Percentiles rank a stretch among this genome's conserved stretches.
Conservation (phyloP, 2,797 vertebrate genomes). For the Selene dorsalis region DNA sequence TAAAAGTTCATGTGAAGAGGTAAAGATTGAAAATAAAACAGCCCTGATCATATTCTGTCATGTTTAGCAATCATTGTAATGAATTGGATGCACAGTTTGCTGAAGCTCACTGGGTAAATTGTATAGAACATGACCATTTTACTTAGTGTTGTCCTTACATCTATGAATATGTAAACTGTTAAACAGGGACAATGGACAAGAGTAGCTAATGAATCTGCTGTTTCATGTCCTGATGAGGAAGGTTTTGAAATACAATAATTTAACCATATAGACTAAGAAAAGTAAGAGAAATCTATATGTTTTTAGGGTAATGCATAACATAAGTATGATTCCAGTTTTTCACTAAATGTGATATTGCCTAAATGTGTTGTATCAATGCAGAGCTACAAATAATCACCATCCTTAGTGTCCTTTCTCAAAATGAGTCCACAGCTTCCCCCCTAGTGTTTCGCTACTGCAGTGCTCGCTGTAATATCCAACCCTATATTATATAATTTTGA, state of each 20-base stretch:
- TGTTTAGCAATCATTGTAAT: slow-evolving; percentile 15
- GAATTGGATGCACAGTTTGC: not conserved
- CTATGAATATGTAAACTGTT: slow-evolving; percentile 15
- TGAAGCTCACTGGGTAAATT: not conserved
- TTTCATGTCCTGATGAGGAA: slow-evolving; percentile 6
- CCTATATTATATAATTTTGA: not conserved
- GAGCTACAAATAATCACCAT: not conserved
- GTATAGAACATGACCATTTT: not conserved
- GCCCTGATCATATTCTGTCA: not conserved
- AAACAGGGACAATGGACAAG: not conserved
- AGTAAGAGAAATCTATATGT: not conserved
- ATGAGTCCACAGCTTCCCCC: not conserved
- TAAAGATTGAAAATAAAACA: slow-evolving; percentile 10
- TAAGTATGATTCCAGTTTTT: not conserved
- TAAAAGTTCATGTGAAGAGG: slow-evolving; percentile 22
- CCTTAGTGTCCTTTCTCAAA: not conserved
- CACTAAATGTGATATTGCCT: slow-evolving; percentile 1
- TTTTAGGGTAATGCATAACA: not conserved
- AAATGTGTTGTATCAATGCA: not conserved
- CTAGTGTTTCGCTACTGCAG: not conserved
- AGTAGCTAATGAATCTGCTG: not conserved
- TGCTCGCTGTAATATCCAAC: not conserved
- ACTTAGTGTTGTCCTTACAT: not conserved
- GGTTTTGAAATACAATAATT: not conserved
- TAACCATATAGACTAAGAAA: slow-evolving; percentile 1